Conservation (phyloP, 2,888 invertebrate species). For the Lochmaea capreae region DNA sequence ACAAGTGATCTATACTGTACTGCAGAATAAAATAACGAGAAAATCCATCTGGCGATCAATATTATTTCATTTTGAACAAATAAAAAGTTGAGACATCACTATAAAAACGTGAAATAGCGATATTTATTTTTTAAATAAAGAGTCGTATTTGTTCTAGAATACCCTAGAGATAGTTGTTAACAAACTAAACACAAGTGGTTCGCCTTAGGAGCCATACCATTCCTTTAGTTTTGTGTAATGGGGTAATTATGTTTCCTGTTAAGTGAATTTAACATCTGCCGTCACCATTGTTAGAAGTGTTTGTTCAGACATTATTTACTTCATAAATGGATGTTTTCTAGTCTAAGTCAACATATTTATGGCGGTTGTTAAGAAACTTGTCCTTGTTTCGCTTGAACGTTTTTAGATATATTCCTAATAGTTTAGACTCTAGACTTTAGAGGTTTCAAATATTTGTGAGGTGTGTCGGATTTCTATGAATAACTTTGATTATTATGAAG, state of each 20-base stretch:
- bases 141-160: constrained; percentile 12
- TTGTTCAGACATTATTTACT: constrained; percentile 24
- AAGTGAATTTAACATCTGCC: constrained; percentile 23
- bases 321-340: constrained; percentile 23
- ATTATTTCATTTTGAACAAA: not conserved
- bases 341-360: constrained; percentile 22
- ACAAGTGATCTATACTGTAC: too few species aligned
- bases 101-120: not conserved
- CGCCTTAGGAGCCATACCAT: constrained; percentile 18
- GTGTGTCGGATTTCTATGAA: constrained; percentile 15
- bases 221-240: constrained; percentile 23
- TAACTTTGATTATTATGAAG: not conserved
- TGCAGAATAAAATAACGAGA: too few species aligned
- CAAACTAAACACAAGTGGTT: constrained; percentile 21
- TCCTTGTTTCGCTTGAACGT: constrained; percentile 12
- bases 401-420: constrained; percentile 13
- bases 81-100: not conserved
- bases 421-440: too few species aligned
- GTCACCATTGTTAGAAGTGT: constrained; percentile 21
- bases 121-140: not conserved
- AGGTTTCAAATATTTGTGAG: constrained; percentile 22
- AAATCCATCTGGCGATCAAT: not conserved
- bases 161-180: constrained; percentile 11
- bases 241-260: constrained; percentile 24
- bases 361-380: constrained; percentile 19